Evolutionary conservation across 2,888 invertebrate species (phyloP).

Genomic region (Tetheella fluctuosa): DNA sequence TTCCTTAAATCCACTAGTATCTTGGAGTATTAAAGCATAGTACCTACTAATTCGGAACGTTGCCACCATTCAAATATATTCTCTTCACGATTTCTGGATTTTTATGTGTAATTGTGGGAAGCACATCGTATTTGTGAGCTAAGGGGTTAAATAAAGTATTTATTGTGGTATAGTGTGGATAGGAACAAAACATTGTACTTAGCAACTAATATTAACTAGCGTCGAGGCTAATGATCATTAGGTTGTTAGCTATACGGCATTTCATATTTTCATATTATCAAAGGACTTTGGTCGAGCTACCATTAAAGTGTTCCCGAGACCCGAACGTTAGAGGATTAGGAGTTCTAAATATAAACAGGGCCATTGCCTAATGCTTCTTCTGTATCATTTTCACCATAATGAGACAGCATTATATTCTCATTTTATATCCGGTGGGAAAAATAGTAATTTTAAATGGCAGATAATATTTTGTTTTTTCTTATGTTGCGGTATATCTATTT

Average conservation of each 20-base stretch:
- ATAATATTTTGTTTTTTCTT: too few species aligned
- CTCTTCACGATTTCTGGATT: too few species aligned
- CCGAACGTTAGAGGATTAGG: background rate
- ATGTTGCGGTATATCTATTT: too few species aligned
- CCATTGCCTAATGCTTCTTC: background rate
- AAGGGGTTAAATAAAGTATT: too few species aligned
- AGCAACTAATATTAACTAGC: conserved; percentile 7
- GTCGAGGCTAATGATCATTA: conserved; percentile 14
- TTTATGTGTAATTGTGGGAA: too few species aligned
- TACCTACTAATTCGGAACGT: background rate
- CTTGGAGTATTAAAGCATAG: too few species aligned
- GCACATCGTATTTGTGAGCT: too few species aligned
- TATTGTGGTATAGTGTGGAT: background rate
- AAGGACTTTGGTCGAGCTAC: conserved; percentile 3
- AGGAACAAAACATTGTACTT: conserved; percentile 7
- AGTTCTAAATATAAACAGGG: background rate
- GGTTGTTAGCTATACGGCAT: conserved; percentile 5
- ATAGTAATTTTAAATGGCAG: background rate
- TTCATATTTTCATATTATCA: conserved; percentile 11
- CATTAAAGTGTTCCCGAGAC: conserved; percentile 10
- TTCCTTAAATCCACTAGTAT: too few species aligned
- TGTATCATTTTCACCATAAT: background rate
- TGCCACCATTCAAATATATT: background rate
- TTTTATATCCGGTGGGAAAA: background rate
- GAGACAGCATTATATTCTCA: background rate